Conservation (phyloP, 2,888 invertebrate genomes). For the Hyppa rectilinea region DNA sequence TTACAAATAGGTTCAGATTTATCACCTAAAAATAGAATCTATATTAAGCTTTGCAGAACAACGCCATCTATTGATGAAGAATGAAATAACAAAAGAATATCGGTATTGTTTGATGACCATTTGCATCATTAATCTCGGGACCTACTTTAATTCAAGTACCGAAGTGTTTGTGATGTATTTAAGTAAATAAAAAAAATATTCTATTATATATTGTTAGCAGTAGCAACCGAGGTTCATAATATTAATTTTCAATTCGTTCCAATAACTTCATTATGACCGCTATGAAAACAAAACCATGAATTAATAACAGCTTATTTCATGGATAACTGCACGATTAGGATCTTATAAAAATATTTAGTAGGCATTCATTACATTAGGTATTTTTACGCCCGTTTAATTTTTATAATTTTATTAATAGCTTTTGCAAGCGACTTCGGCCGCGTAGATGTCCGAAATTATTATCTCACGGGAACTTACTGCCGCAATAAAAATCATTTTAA, state of each 20-base stretch:
- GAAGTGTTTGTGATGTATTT: too few species aligned
- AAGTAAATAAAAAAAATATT: too few species aligned
- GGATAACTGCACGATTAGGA: constrained; percentile 3
- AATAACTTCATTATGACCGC: neutral
- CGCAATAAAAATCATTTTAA: too few species aligned
- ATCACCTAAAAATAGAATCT: neutral
- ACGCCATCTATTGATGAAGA: constrained; percentile 64
- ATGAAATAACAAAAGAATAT: neutral
- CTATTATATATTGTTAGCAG: too few species aligned
- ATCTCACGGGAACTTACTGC: too few species aligned
- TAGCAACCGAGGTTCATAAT: too few species aligned
- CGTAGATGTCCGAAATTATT: too few species aligned
- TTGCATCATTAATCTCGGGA: neutral
- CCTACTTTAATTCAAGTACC: neutral
- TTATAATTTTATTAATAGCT: too few species aligned
- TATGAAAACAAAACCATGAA: neutral
- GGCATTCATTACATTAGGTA: neutral
- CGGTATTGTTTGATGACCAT: neutral
- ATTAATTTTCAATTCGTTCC: constrained; percentile 8
- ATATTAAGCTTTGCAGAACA: constrained; percentile 2
- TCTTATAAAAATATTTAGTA: neutral
- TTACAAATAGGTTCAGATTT: too few species aligned
- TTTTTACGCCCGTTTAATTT: neutral
- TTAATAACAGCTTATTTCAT: constrained; percentile 9
- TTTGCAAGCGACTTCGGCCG: too few species aligned